These are phyloP conservation scores for Dicerorhinus sumatrensis DNA, from an alignment of 2,113 vertebrate species.

Conservation along the genomic window DNA sequence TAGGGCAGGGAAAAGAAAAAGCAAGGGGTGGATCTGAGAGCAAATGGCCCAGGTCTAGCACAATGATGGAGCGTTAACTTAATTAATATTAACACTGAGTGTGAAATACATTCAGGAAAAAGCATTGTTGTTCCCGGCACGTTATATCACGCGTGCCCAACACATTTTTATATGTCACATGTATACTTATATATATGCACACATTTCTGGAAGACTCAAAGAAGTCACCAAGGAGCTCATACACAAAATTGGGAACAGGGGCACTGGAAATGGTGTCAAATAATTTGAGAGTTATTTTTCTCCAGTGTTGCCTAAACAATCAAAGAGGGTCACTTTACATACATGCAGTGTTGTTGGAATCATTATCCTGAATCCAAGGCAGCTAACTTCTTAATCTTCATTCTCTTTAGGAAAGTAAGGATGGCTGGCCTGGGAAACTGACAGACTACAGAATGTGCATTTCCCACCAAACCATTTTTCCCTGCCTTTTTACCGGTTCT, in stretches of 20 bases:
- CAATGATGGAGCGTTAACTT: background rate
- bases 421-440: background rate
- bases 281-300: background rate
- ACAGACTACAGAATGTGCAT: background rate
- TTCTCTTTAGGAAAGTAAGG: slow-evolving; percentile 1
- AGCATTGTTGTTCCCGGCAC: background rate
- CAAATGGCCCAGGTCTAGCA: background rate
- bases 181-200: background rate
- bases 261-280: background rate
- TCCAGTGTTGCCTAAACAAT: background rate
- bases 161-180: background rate
- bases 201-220: background rate
- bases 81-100: background rate
- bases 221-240: background rate
- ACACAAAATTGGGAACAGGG: background rate
- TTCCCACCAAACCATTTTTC: background rate
- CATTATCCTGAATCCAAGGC: background rate
- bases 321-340: background rate
- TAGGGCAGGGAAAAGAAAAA: background rate
- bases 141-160: background rate
- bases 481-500: background rate
- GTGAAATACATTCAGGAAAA: background rate
- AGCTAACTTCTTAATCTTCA: background rate
- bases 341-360: background rate
- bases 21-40: background rate